Evolutionary conservation across 2,113 vertebrate genomes (phyloP), one percentile per base, ranked within the genome.

Genomic region (Ranitomeya variabilis): DNA sequence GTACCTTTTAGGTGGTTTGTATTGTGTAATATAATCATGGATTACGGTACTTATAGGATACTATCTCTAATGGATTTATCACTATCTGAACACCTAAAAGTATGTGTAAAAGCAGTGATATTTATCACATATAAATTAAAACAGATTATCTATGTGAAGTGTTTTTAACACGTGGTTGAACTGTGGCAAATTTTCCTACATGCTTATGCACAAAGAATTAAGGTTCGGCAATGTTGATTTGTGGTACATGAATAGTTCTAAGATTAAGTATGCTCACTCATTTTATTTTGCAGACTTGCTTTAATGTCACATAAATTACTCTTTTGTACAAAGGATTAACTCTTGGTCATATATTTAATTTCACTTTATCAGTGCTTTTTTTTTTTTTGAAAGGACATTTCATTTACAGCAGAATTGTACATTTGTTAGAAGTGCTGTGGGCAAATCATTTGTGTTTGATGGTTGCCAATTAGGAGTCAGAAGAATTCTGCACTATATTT

Each of bases 381-480:
- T 67, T 60, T 86, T 86, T 64, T 62, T 26, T 74, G 37, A 31
- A 31, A 69, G 60, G 54, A 74, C 37, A 73, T 60, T 21, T 37
- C 45, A 78, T 86, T 77, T 62, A 19, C 73, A 86, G 14, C 54
- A 74, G 14, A 76, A 37, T 26, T 60, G 54, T 59, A 74, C 73
- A 78, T 59, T 66, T 78, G 85, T 62, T 45, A 77, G 54, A 78
- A 86, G 12, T 78, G 37, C 85, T 54, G 52, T 64, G 31, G 57
- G 71, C 73, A 79, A 16, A 1, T 52, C 11, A 15, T 12, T 16
- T 87, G 74, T 66, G 87, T 89, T 91, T 92, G 83, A 94, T 89
- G 86, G 92, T 92, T 91, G 85, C n/a, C 54, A 88, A 51, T 0
- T 0, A 19, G 80, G 91, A 90, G 62, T 81, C 84, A 91, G 73